These are phyloP conservation scores for Adineta ricciae DNA, from an alignment of 2,888 invertebrate species.

Conservation along the genomic window DNA sequence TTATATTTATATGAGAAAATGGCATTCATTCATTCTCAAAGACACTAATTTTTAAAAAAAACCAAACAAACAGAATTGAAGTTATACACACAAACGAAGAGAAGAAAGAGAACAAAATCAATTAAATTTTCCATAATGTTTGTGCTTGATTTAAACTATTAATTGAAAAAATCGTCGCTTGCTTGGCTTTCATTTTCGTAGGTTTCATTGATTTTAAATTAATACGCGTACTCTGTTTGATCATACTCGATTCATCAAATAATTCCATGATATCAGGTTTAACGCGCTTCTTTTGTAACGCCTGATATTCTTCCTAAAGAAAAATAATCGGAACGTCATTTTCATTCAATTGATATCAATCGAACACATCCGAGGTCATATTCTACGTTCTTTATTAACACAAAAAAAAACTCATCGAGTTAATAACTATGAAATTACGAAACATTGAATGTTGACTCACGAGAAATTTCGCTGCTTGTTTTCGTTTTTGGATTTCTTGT, in stretches of 20 bases:
- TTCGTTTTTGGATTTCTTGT: slow-evolving; percentile 22
- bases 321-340: neutral
- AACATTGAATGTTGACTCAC: neutral
- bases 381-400: no score
- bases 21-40: neutral
- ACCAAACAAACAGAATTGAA: neutral
- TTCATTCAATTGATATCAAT: no score
- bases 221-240: neutral
- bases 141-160: neutral
- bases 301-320: neutral
- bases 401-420: no score
- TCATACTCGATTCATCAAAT: slow-evolving; percentile 15
- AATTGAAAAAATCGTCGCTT: neutral
- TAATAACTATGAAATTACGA: no score
- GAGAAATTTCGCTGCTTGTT: slow-evolving; percentile 14
- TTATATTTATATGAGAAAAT: neutral
- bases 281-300: neutral
- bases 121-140: neutral
- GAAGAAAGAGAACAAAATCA: neutral
- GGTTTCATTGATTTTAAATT: slow-evolving; percentile 15
- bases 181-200: neutral
- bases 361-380: no score
- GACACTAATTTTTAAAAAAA: neutral
- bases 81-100: neutral
- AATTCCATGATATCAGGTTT: slow-evolving; percentile 20